Base-by-base conservation (phyloP, 2,888 invertebrate species). In the Epirrhoe alternata region DNA sequence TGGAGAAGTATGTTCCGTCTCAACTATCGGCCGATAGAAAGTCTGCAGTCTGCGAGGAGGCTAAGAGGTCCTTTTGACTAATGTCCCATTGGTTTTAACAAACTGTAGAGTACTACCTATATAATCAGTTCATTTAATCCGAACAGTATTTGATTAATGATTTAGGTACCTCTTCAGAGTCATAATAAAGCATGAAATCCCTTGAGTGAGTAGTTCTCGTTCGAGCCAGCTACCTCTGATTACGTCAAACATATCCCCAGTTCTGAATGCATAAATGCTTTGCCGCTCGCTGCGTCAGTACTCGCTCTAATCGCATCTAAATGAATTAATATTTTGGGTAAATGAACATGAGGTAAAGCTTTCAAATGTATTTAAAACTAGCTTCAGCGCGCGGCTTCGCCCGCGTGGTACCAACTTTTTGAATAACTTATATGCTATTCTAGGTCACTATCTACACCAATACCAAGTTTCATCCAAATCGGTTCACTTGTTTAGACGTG, bases 221-320 rank as follows among this genome's bases (percentile, higher is more conserved):
- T 51, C 30, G 30, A 16, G 14, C 31, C 38, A 38, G n/a, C n/a
- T 61, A 62, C 56, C 45, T 64, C 53, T 53, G 63, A 58, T 58
- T 52, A 64, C 52, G 49, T 58, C 57, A 64, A 53, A 64, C 53
- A 64, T 57, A 56, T 52, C 52, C 42, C 16, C 54, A 50, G 55
- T 56, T 55, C 38, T 58, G 63, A 63, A 53, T 55, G 50, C 50
- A 50, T 55, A 62, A 58, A 61, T 54, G 53, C 56, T 57, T 54
- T 61, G 30, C 47, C 52, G 33, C 58, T 66, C 12, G 38, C 33
- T 66, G 51, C 56, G 47, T 16, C 16, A 50, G 53, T 52, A 35
- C 45, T 52, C 14, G 14, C n/a, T 35, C 12, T 62, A 50, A 61
- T 53, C 63, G 52, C 47, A 30, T 53, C 16, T 38, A 17, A 66